These are phyloP conservation scores for Cantharis lateralis DNA, from an alignment of 2,888 invertebrate species.

Conservation along the genomic window DNA sequence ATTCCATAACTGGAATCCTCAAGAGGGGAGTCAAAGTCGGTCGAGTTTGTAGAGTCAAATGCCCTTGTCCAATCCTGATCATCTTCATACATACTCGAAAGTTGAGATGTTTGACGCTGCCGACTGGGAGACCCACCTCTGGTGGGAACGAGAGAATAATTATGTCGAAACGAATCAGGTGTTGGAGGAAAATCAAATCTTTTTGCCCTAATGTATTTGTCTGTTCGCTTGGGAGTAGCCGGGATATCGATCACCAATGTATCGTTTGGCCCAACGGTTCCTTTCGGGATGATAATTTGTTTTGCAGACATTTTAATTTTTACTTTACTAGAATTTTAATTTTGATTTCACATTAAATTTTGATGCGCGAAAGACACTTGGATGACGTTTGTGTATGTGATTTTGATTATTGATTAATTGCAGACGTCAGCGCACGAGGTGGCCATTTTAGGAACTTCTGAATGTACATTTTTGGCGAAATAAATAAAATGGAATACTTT, in stretches of 20 bases:
- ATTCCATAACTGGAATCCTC: too few species aligned
- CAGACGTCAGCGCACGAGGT: not conserved
- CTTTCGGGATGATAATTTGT: conserved; percentile 18
- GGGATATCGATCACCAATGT: conserved; percentile 13
- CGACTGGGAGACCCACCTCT: too few species aligned
- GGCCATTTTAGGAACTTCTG: too few species aligned
- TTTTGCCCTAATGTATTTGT: not conserved
- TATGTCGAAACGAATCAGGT: not conserved
- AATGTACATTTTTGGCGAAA: not conserved
- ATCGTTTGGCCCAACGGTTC: conserved; percentile 10
- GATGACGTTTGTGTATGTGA: not conserved
- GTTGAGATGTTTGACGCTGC: too few species aligned
- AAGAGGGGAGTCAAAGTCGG: too few species aligned
- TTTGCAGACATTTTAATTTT: not conserved
- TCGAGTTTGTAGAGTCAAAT: too few species aligned
- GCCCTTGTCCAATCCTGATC: too few species aligned
- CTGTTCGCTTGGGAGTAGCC: not conserved
- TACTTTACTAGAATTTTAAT: not conserved
- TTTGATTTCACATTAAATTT: not conserved
- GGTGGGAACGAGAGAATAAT: too few species aligned
- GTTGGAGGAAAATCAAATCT: not conserved
- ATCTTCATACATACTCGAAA: too few species aligned
- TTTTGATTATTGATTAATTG: not conserved
- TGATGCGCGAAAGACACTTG: not conserved
- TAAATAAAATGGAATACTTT: not conserved